Base-by-base conservation (phyloP, 2,888 invertebrate genomes). In the Anthophora plumipes region DNA sequence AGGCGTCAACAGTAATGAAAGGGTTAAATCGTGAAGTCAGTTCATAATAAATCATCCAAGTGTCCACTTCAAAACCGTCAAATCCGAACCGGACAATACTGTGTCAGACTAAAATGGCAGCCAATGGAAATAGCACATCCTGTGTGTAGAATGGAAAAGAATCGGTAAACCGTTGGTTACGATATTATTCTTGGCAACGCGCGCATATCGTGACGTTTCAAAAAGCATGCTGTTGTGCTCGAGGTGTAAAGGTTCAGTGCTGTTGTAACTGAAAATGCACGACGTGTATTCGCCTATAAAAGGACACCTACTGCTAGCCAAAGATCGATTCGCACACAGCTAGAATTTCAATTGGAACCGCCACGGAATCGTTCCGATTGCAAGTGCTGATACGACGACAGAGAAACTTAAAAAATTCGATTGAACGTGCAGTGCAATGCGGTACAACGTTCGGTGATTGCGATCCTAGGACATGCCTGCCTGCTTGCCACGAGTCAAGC, bases 341-440 rank as follows among this genome's bases (percentile, higher is more conserved):
- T 55, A 59, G 82, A 85, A 85, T 85, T 78, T 83, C 82, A 80
- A 80, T 82, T 66, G 46, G 64, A 59, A 41, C 61, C 80, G 61
- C 39, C 46, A 54, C 60, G 69, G 72, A 54, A 70, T 43, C 39
- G 39, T 55, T 50, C 48, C 50, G 69, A 76, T 69, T 63, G 68
- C 73, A 31, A 61, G 48, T 54, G 59, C 77, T 43, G 66, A 73
- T 66, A 60, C 69, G 66, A 54, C 69, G 66, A 59, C 69, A 66
- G 54, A 73, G 64, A 69, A 61, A 71, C 43, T 63, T 57, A 68
- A 78, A 75, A 75, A 67, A 55, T 69, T 74, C 74, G 61, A 74
- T 67, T n/a, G 59, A 4, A 54, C 75, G 75, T 59, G 59, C 22
- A 12, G 50, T 22, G 57, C 50, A 25, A 5, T 48, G 54, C 52